Percentiles rank a stretch among this genome's conserved stretches.
These are phyloP conservation scores for Hydrotaea cyrtoneurina DNA, from an alignment of 2,888 invertebrate genomes.

Conservation along the genomic window DNA sequence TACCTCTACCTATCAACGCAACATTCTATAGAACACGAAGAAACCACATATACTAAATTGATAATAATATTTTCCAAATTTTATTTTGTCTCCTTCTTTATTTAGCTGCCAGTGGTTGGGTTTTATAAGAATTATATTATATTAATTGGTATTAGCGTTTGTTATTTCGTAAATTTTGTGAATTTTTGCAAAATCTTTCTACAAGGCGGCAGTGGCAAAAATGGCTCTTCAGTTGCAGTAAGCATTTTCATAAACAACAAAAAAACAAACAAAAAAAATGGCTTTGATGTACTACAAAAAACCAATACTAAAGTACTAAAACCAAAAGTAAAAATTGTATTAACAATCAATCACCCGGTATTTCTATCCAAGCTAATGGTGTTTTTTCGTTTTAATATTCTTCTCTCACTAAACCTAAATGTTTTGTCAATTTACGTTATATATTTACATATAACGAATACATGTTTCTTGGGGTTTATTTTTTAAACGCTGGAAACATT, in stretches of 20 bases:
- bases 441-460: background rate
- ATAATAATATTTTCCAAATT: background rate
- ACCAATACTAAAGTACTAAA: background rate
- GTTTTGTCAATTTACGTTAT: background rate
- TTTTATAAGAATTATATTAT: slow-evolving; percentile 78
- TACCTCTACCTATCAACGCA: background rate
- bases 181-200: slow-evolving; percentile 88
- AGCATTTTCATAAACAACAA: slow-evolving; percentile 73
- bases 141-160: slow-evolving; percentile 77
- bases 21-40: too few species aligned
- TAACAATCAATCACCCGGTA: background rate
- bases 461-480: slow-evolving; percentile 19
- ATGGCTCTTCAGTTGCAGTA: slow-evolving; percentile 97
- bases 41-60: slow-evolving; percentile 39
- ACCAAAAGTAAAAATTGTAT: background rate
- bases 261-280: slow-evolving; percentile 9
- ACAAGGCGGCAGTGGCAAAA: slow-evolving; percentile 95
- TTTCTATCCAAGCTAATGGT: background rate
- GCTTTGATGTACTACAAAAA: slow-evolving; percentile 18
- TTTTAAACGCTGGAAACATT: slow-evolving; percentile 27
- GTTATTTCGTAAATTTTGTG: slow-evolving; percentile 83
- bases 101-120: slow-evolving; percentile 79
- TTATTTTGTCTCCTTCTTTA: slow-evolving; percentile 71
- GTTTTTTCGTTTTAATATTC: background rate
- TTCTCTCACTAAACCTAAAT: background rate